Evolutionary conservation across 1,140 invertebrate species (phyloP), one percentile per base, ranked within the genome.

Genomic region (Drosophila albomicans): DNA sequence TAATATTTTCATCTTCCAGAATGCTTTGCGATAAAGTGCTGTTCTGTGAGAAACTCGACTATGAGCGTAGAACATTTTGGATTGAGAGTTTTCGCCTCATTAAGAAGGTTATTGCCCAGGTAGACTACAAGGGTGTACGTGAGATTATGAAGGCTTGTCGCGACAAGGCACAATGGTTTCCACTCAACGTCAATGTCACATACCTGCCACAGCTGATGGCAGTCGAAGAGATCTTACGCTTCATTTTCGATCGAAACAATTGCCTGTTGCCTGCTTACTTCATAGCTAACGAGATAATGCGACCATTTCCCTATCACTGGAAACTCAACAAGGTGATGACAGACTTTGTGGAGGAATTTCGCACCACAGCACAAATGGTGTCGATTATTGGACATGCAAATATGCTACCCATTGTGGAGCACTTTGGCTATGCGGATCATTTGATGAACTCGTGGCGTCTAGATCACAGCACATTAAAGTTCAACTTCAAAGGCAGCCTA

Each of bases 271-370:
- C 98, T 10, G 97, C 96, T 15, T 99, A 99, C 93, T 97, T 99
- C 76, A 97, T 99, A 72, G 96, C 98, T 0, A 99, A 98, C 93
- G 98, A 99, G 94, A 96, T 99, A 97, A 99, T 93, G 96, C 96
- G 41, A 95, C 98, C 82, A 95, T 96, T 86, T 95, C 95, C 96
- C 95, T 97, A 97, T 35, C 98, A 99, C 93, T 99, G 98, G 98
- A 96, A 96, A 94, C 92, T 99, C 13, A 96, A 97, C 32, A 95
- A 95, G 87, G 92, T 99, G 3, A 94, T 99, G 66, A 96, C 97
- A 15, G 95, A 95, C 92, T 99, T 99, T 94, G 96, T 99, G 8
- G 97, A 98, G 88, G 97, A 97, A 93, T 99, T 99, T 92, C 94
- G 97, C 68, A 95, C 96, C 15, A 96, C 96, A 58, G 98, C 98